phyloP scores from a whole-genome alignment of 2,888 invertebrate species.

The Clivina fossor region DNA sequence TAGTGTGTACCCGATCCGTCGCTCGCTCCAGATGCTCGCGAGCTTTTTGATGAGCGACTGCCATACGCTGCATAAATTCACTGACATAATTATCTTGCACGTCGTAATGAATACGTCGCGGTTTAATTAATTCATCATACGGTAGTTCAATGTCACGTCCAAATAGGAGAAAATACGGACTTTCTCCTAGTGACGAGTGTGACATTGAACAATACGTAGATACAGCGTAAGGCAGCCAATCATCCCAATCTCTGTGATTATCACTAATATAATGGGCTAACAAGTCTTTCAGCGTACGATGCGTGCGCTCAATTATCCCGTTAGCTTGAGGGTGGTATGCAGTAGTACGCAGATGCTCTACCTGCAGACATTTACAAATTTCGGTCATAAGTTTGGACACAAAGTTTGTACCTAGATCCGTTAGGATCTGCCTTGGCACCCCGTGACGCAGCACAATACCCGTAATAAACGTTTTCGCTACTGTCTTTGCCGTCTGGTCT shows the following conservation, averaged over 20 bases:
- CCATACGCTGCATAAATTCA: constrained; percentile 4
- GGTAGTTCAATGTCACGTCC: constrained; percentile 30
- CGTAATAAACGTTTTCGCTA: constrained; percentile 31
- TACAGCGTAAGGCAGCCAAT: constrained; percentile 32
- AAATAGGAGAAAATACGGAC: constrained; percentile 33
- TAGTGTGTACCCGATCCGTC: background rate
- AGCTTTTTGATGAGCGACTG: too few species aligned
- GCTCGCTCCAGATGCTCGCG: too few species aligned
- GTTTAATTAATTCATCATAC: background rate
- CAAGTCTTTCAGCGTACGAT: constrained; percentile 6
- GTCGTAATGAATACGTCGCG: background rate
- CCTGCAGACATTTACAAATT: background rate
- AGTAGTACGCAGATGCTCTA: background rate
- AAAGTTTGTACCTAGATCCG: constrained; percentile 28
- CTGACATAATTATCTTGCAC: background rate
- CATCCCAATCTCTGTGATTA: constrained; percentile 36
- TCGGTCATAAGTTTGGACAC: constrained; percentile 9
- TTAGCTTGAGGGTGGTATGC: constrained; percentile 1
- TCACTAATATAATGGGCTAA: constrained; percentile 4
- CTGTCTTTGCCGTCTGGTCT: constrained; percentile 40
- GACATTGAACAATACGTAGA: constrained; percentile 28
- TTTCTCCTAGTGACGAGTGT: constrained; percentile 34
- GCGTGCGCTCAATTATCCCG: background rate
- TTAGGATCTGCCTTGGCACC: constrained; percentile 4
- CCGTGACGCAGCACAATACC: constrained; percentile 17